Base-by-base conservation (phyloP, 2,113 vertebrate species). In the Aspidoscelis tigris region DNA sequence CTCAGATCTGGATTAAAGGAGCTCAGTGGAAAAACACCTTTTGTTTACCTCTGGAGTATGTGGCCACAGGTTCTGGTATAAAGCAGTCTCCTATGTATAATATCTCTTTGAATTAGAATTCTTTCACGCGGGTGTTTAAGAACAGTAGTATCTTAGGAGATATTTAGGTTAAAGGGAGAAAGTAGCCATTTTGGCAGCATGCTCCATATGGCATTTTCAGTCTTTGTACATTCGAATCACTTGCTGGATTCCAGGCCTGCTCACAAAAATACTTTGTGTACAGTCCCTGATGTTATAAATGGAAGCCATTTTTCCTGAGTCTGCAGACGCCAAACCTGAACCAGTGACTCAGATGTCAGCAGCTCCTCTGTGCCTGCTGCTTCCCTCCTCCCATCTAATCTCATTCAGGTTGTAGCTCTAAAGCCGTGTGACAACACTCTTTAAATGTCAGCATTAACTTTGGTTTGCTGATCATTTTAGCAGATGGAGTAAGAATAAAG, bases 391-490 rank as follows among this genome's bases (percentile, higher is more conserved):
- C 55, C 22, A 1, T 44, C 77, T 53, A 74, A 7, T 81, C 84
- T 87, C 78, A 50, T 0, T 7, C 85, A 82, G 53, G 61, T 76
- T 76, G 68, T 89, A 9, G 53, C 84, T 91, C 2, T 0, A 85
- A 90, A 91, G 90, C 86, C 53, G 87, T 80, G 77, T 86, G 76
- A 75, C 81, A 7, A 33, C 66, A 55, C 84, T 88, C 80, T 66
- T 85, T 84, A 24, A 66, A 91, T 93, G 81, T 91, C 78, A 73
- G 82, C 70, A 61, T 86, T 84, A 82, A 85, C 86, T 85, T 80
- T n/a, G 78, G 33, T 81, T 80, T 82, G 80, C 33, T 9, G 70
- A n/a, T 83, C 87, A 78, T 89, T 87, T 89, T 83, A 87, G 86
- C 73, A 89, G 88, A 86, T 85, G 66, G 77, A 84, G 86, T 72